Percentiles rank a stretch among this genome's conserved stretches.
Evolutionary conservation across 2,888 invertebrate species (phyloP).

Genomic region (Melanostoma scalare): DNA sequence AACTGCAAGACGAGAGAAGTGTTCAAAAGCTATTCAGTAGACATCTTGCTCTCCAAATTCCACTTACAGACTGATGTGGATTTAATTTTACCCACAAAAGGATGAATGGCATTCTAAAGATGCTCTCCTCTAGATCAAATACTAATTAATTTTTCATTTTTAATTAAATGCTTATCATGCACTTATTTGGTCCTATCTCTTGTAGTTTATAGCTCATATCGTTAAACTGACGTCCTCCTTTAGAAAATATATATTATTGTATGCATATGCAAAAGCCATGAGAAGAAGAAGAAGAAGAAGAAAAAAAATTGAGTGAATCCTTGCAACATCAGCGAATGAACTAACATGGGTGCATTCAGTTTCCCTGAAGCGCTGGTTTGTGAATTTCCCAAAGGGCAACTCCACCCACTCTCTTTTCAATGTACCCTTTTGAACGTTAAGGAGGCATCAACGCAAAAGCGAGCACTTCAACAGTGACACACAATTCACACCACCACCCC

Average conservation of each 20-base stretch:
- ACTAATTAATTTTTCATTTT: constrained; percentile 73
- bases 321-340: constrained; percentile 59
- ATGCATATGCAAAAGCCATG: background rate
- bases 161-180: constrained; percentile 72
- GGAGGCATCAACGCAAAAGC: constrained; percentile 64
- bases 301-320: constrained; percentile 40
- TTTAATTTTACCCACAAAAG: constrained; percentile 69
- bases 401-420: constrained; percentile 47
- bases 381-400: constrained; percentile 70
- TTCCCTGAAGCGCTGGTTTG: constrained; percentile 46
- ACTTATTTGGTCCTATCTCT: constrained; percentile 67
- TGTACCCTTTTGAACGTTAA: constrained; percentile 41
- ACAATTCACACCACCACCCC: constrained; percentile 53
- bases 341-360: constrained; percentile 44
- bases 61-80: constrained; percentile 67
- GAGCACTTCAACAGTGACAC: constrained; percentile 58
- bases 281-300: background rate
- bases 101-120: constrained; percentile 68
- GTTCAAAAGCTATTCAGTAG: constrained; percentile 50
- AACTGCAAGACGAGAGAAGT: constrained; percentile 19
- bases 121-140: constrained; percentile 68
- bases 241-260: constrained; percentile 31
- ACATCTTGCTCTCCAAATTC: constrained; percentile 47
- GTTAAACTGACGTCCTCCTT: constrained; percentile 58
- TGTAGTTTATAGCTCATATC: constrained; percentile 68